phyloP scores from a whole-genome alignment of 2,888 invertebrate genomes.

The Axea sp. region DNA sequence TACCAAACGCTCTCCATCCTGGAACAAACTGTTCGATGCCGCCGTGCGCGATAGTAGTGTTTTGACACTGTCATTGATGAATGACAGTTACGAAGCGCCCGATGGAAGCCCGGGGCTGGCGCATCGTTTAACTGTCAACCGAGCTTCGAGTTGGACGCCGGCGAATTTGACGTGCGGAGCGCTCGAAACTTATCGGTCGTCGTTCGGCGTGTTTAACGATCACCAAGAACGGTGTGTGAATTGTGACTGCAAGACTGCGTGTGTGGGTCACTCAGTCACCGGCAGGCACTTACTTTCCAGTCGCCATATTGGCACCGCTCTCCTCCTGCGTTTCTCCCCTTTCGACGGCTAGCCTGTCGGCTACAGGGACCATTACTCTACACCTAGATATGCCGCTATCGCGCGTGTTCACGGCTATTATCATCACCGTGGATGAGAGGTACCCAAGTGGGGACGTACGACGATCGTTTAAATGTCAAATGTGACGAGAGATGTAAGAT shows the following conservation, averaged over 20 bases:
- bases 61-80: background rate
- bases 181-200: slow-evolving; percentile 42
- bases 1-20: slow-evolving; percentile 7
- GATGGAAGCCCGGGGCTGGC: background rate
- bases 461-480: slow-evolving; percentile 25
- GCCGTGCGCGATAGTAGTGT: background rate
- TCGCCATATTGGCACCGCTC: slow-evolving; percentile 70
- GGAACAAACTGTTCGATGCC: background rate
- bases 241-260: slow-evolving; percentile 68
- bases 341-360: slow-evolving; percentile 40
- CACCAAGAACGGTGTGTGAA: slow-evolving; percentile 70
- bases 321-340: slow-evolving; percentile 57
- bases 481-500: too few species aligned
- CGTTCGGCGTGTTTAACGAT: slow-evolving; percentile 64
- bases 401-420: slow-evolving; percentile 21
- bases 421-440: slow-evolving; percentile 14
- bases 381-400: slow-evolving; percentile 20
- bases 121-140: background rate
- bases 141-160: background rate
- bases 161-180: slow-evolving; percentile 8
- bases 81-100: background rate
- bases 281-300: slow-evolving; percentile 72
- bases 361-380: slow-evolving; percentile 36
- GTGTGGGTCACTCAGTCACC: slow-evolving; percentile 72
- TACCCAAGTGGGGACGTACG: background rate